Percentiles rank a stretch among this genome's conserved stretches.
Evolutionary conservation across 2,113 vertebrate genomes (phyloP).

Genomic region (Lethenteron reissneri): DNA sequence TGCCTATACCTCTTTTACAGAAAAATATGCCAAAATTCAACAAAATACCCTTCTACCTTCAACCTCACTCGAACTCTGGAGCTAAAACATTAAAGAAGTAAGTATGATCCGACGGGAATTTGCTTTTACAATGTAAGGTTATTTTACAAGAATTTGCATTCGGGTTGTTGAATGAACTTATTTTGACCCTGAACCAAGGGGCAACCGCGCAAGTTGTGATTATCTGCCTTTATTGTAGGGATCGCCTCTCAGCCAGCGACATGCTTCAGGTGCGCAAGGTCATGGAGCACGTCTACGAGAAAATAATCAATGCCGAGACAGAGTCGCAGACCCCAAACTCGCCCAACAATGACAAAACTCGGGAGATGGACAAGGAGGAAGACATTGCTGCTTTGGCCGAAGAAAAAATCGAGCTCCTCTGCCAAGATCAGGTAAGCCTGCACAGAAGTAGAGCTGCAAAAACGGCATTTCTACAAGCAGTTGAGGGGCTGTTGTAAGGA

Average conservation of each 20-base stretch:
- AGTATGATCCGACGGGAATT: background rate
- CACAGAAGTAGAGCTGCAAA: background rate
- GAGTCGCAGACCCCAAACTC: conserved; percentile 90
- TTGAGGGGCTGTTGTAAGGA: too few relatives aligned
- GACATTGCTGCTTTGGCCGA: conserved; percentile 86
- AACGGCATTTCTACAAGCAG: too few relatives aligned
- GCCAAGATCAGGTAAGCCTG: conserved; percentile 70
- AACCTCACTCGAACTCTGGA: conserved; percentile 1
- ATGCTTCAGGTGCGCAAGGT: conserved; percentile 97
- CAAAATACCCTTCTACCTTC: conserved; percentile 6
- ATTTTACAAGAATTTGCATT: too few relatives aligned
- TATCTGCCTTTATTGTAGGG: conserved; percentile 23
- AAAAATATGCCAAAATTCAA: conserved; percentile 5
- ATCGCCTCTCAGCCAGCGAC: conserved; percentile 82
- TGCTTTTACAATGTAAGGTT: too few relatives aligned
- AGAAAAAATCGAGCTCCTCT: conserved; percentile 91
- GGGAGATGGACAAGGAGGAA: conserved; percentile 88
- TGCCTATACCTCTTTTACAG: background rate
- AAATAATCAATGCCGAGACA: conserved; percentile 90
- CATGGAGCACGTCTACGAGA: conserved; percentile 97
- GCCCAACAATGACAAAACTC: conserved; percentile 71
- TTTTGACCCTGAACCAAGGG: too few relatives aligned
- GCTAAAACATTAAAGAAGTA: conserved; percentile 4
- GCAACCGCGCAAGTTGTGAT: background rate
- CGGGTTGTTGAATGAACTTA: too few relatives aligned